A percentile compares a stretch with the other conserved stretches of the same genome.
Conservation (phyloP, 2,888 invertebrate genomes). For the Mactromeris polynyma region DNA sequence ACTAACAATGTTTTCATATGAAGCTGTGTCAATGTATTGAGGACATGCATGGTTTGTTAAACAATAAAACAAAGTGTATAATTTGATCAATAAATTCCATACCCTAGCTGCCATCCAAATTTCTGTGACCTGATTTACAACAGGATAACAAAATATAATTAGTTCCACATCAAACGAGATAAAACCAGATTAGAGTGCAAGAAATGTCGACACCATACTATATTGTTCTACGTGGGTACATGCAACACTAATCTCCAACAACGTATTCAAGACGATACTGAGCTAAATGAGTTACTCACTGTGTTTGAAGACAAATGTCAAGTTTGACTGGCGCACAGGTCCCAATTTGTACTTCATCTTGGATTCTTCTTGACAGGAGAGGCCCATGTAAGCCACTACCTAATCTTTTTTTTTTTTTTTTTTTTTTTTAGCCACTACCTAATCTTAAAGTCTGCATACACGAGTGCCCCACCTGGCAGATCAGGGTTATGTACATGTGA, state of each 20-base stretch:
- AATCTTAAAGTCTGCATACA: too few relatives aligned
- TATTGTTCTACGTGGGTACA: not conserved
- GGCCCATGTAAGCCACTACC: too few relatives aligned
- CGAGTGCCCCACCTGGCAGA: too few relatives aligned
- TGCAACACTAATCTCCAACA: not conserved
- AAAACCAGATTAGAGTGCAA: conserved; percentile 9
- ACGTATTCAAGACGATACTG: too few relatives aligned
- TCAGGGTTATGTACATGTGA: too few relatives aligned
- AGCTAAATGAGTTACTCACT: too few relatives aligned
- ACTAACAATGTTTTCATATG: not conserved
- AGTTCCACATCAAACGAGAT: conserved; percentile 32
- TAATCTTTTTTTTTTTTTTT: too few relatives aligned
- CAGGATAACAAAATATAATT: conserved; percentile 27
- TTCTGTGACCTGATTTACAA: conserved; percentile 44
- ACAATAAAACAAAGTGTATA: not conserved
- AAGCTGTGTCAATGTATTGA: not conserved
- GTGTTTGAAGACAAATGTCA: too few relatives aligned
- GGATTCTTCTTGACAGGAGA: too few relatives aligned
- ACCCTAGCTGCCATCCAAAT: conserved; percentile 55
- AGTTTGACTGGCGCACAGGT: too few relatives aligned
- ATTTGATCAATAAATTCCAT: conserved; percentile 26
- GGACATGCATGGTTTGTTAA: not conserved
- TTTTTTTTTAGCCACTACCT: too few relatives aligned
- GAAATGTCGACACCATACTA: conserved; percentile 6
- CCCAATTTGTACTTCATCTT: too few relatives aligned